phyloP scores from a whole-genome alignment of 2,888 invertebrate genomes.

The Tenthredo notha region DNA sequence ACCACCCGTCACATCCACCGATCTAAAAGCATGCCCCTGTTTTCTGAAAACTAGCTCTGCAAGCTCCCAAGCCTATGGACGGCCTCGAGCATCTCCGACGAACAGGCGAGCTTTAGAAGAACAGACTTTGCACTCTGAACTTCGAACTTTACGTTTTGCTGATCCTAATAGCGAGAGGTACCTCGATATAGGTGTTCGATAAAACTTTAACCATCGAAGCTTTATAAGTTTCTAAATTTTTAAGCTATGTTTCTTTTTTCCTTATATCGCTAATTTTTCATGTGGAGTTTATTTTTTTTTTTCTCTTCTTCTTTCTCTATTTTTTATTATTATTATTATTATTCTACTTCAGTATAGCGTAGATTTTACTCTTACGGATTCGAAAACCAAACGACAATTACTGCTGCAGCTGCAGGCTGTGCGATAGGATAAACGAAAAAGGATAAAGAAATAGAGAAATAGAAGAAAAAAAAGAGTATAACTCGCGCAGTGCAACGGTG shows the following conservation, averaged over 20 bases:
- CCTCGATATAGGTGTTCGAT: background rate
- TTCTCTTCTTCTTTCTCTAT: background rate
- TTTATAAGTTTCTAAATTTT: conserved; percentile 17
- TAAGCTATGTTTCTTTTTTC: background rate
- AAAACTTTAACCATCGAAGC: conserved; percentile 13
- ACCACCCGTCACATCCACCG: conserved; percentile 26
- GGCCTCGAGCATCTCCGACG: conserved; percentile 46
- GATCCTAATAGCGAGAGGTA: conserved; percentile 67
- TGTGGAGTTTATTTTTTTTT: background rate
- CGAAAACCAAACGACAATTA: background rate
- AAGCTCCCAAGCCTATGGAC: conserved; percentile 29
- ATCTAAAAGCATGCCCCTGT: conserved; percentile 75
- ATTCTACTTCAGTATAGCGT: background rate
- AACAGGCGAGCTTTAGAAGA: conserved; percentile 57
- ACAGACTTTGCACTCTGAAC: conserved; percentile 74
- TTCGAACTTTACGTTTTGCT: conserved; percentile 72
- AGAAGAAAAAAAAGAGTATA: background rate
- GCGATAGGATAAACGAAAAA: background rate
- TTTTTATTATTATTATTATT: background rate
- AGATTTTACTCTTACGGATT: background rate
- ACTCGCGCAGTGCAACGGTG: background rate
- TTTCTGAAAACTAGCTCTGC: conserved; percentile 67
- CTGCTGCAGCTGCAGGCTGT: background rate
- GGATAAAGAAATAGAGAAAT: background rate
- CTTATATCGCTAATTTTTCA: background rate